Evolutionary conservation across 2,113 vertebrate genomes (phyloP), one percentile per base, ranked within the genome.

Genomic region (Ursus arctos): DNA sequence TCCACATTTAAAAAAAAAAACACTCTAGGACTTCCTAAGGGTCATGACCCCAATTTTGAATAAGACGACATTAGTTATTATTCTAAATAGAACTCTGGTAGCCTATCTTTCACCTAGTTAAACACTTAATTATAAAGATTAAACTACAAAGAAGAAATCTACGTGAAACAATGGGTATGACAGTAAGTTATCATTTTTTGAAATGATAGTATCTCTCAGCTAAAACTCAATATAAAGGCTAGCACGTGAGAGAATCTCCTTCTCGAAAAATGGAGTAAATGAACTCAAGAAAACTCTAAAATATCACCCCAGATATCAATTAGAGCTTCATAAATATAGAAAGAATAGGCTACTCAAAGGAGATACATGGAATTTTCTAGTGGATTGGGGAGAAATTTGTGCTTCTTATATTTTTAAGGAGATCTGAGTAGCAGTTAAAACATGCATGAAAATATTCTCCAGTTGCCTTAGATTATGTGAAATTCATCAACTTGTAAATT

Each of bases 81-180:
- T 93, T 97, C 85, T 93, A 91, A 97, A 96, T 57, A 94, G 88
- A 97, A 95, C 22, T 88, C 47, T 69, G n/a, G 63, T 96, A 92
- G 63, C 53, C 82, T 93, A 63, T 97, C 94, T 97, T 85, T 88
- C 88, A 92, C 94, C 88, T 92, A 96, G 71, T 97, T 87, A 94
- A 93, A 91, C 12, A 71, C 94, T 97, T 98, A 97, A 97, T 97
- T 97, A 93, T 88, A 86, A 94, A 97, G 91, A 98, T 98, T 98
- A 98, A 98, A 91, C 91, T 84, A 95, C 76, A 97, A 96, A 95
- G 84, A 94, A 94, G 63, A 96, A 98, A 93, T 97, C 63, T 81
- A 24, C 69, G 47, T 84, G 76, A 85, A 97, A 98, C 96, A 97
- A 95, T 93, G 91, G 85, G 51, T 81, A 40, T 21, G 63, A 87